phyloP scores from a whole-genome alignment of 2,797 vertebrate genomes.

The Crossoptilon crossoptilon region DNA sequence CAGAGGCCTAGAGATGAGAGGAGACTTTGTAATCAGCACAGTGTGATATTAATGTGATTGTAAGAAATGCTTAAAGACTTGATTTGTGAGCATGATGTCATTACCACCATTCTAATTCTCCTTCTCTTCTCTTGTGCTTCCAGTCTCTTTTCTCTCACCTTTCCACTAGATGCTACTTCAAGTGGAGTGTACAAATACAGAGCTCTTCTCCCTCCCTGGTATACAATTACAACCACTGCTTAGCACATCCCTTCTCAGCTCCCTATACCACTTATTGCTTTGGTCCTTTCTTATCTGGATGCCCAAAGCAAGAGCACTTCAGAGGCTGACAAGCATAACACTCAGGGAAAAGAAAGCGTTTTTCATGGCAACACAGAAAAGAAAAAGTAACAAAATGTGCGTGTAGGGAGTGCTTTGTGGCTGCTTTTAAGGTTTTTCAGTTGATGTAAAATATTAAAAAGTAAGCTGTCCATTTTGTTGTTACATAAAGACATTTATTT shows the following conservation, averaged over 20 bases:
- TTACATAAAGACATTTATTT: not conserved
- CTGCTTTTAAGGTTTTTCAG: not conserved
- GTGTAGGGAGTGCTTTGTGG: not conserved
- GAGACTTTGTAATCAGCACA: not conserved
- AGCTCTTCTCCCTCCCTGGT: not conserved
- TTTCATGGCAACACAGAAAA: not conserved
- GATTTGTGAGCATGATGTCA: not conserved
- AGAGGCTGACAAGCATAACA: not conserved
- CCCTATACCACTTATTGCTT: rapidly evolving
- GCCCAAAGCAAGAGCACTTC: not conserved
- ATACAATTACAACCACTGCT: not conserved
- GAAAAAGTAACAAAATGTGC: not conserved
- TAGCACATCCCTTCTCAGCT: not conserved
- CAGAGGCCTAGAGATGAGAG: not conserved
- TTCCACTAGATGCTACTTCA: not conserved
- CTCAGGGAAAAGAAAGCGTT: not conserved
- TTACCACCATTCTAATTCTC: not conserved
- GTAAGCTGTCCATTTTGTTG: not conserved
- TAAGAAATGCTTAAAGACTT: not conserved
- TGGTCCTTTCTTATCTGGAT: not conserved
- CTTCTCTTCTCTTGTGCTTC: not conserved
- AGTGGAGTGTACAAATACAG: not conserved
- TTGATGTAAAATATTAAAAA: not conserved
- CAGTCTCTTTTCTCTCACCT: not conserved
- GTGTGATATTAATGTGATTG: not conserved